Conservation (phyloP, 1,140 invertebrate species). For the Acromyrmex echinatior region DNA sequence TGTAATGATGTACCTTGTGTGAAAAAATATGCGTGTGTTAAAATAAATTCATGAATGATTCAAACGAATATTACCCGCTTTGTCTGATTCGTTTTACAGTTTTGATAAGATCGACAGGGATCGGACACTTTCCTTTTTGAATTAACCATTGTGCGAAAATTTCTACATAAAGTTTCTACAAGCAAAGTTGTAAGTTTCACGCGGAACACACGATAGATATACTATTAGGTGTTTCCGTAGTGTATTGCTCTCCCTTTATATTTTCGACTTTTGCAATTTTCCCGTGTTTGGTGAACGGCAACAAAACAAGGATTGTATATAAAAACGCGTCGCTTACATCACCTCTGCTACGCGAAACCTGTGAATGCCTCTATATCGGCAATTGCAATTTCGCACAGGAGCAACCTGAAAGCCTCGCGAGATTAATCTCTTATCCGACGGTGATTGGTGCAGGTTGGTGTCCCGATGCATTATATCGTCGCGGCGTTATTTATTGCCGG, state of each 20-base stretch:
- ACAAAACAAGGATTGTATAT: not conserved
- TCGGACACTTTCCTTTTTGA: conserved; percentile 34
- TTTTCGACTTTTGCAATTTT: conserved; percentile 25
- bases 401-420: conserved; percentile 28
- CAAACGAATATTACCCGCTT: not conserved
- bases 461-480: conserved; percentile 47
- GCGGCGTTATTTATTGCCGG: conserved; percentile 77
- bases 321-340: conserved; percentile 48
- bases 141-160: conserved; percentile 28
- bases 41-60: conserved; percentile 1
- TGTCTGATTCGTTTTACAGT: not conserved
- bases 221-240: conserved; percentile 7
- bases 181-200: not conserved
- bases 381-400: conserved; percentile 25
- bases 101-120: conserved; percentile 34
- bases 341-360: not conserved
- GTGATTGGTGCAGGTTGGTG: conserved; percentile 20
- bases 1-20: not conserved
- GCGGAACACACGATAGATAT: not conserved
- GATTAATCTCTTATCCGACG: conserved; percentile 53
- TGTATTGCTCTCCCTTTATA: not conserved
- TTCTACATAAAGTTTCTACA: not conserved
- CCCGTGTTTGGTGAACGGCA: conserved; percentile 10
- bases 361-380: not conserved
- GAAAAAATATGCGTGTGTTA: not conserved